A percentile compares a stretch with the other conserved stretches of the same genome.
phyloP scores from a whole-genome alignment of 2,797 vertebrate species.

The Chelmon rostratus region DNA sequence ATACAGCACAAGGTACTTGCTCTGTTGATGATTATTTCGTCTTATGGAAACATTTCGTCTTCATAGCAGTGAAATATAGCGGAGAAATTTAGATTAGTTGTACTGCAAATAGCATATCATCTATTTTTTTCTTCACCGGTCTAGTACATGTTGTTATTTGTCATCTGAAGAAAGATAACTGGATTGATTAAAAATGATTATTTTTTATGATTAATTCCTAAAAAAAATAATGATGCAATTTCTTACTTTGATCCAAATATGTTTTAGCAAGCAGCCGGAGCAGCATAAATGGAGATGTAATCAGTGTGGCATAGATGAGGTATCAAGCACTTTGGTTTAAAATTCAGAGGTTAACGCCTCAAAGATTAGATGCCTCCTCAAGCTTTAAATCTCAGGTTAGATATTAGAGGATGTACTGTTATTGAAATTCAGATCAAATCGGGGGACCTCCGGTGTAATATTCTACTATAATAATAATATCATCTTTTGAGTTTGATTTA shows the following conservation, averaged over 20 bases:
- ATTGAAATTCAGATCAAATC: constrained; percentile 19
- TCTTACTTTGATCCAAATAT: constrained; percentile 55
- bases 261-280: constrained; percentile 49
- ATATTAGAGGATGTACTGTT: constrained; percentile 21
- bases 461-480: not conserved
- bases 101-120: constrained; percentile 31
- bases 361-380: constrained; percentile 27
- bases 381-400: constrained; percentile 30
- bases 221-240: constrained; percentile 50
- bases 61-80: constrained; percentile 11
- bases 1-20: constrained; percentile 1
- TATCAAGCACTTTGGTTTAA: constrained; percentile 42
- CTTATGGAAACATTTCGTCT: constrained; percentile 18
- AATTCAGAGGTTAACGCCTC: constrained; percentile 43
- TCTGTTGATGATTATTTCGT: constrained; percentile 24
- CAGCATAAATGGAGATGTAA: constrained; percentile 52
- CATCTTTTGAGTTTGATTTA: not conserved
- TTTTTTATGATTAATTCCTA: constrained; percentile 57
- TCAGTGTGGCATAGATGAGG: constrained; percentile 35
- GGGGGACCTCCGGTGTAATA: not conserved
- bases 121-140: constrained; percentile 18
- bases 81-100: constrained; percentile 29
- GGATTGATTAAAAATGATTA: constrained; percentile 62
- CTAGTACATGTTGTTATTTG: constrained; percentile 34
- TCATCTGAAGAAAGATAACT: constrained; percentile 39